Evolutionary conservation across 2,113 vertebrate species (phyloP).

Genomic region (Puma concolor): DNA sequence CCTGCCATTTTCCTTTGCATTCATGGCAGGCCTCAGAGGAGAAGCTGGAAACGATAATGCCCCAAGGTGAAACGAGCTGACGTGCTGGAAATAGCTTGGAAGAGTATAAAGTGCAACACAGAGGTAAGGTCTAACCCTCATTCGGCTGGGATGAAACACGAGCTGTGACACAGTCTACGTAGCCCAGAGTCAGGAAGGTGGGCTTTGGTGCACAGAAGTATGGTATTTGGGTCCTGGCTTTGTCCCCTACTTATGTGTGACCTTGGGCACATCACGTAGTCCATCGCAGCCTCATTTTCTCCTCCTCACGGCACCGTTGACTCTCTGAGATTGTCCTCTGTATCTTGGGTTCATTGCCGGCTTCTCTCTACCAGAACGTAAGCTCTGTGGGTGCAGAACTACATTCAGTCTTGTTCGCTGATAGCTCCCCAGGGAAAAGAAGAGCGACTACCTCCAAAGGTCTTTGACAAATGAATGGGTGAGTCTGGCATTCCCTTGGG

Average conservation of each 20-base stretch:
- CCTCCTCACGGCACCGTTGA: neutral
- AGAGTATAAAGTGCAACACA: neutral
- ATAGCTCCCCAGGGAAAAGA: neutral
- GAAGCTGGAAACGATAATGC: neutral
- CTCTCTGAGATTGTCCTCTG: neutral
- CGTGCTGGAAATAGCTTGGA: neutral
- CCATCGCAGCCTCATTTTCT: neutral
- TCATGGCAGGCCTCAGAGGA: neutral
- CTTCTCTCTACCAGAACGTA: neutral
- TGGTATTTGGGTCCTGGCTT: neutral
- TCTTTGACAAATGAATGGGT: neutral
- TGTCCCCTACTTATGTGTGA: neutral
- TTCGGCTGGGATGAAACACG: rapidly evolving
- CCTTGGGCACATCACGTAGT: neutral
- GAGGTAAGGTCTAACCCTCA: neutral
- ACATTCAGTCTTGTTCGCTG: neutral
- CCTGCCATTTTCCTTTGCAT: neutral
- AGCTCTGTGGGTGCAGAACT: neutral
- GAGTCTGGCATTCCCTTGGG: neutral
- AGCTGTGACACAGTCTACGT: neutral
- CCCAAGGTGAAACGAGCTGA: constrained; percentile 7
- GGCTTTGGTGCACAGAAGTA: neutral
- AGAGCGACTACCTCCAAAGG: neutral
- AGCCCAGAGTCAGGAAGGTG: neutral
- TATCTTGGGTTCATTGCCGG: neutral